phyloP scores from a whole-genome alignment of 2,888 invertebrate genomes.

The Orchesella flavescens region DNA sequence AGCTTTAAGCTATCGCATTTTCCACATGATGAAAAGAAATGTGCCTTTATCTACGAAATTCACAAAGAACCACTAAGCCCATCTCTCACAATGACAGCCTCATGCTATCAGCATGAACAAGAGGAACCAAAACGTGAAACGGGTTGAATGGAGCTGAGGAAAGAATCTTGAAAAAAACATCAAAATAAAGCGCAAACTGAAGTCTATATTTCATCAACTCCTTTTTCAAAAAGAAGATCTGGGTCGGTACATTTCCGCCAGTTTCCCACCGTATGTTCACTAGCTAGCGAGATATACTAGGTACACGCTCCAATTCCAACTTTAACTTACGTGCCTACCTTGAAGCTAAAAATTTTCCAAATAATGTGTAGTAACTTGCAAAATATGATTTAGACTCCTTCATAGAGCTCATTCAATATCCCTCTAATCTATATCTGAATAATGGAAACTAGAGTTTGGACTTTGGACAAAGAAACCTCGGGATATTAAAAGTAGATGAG shows the following conservation, averaged over 20 bases:
- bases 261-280: constrained; percentile 14
- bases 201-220: constrained; percentile 7
- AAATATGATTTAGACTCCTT: too few relatives aligned
- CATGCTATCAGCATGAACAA: not conserved
- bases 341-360: too few relatives aligned
- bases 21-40: not conserved
- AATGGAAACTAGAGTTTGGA: too few relatives aligned
- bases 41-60: constrained; percentile 4
- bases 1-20: constrained; percentile 15
- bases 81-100: too few relatives aligned
- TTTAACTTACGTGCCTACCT: too few relatives aligned
- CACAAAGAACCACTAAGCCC: not conserved
- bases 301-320: too few relatives aligned
- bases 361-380: too few relatives aligned
- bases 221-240: constrained; percentile 12
- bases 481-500: too few relatives aligned
- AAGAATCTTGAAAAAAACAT: constrained; percentile 15
- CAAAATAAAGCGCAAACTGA: not conserved
- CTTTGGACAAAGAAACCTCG: too few relatives aligned
- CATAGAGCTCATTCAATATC: too few relatives aligned
- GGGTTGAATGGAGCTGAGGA: not conserved
- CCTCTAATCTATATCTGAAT: too few relatives aligned
- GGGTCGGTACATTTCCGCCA: constrained; percentile 49
- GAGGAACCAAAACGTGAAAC: not conserved
- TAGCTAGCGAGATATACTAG: too few relatives aligned